These are phyloP conservation scores for Xestia rhomboidea DNA, from an alignment of 2,888 invertebrate species.

Conservation along the genomic window DNA sequence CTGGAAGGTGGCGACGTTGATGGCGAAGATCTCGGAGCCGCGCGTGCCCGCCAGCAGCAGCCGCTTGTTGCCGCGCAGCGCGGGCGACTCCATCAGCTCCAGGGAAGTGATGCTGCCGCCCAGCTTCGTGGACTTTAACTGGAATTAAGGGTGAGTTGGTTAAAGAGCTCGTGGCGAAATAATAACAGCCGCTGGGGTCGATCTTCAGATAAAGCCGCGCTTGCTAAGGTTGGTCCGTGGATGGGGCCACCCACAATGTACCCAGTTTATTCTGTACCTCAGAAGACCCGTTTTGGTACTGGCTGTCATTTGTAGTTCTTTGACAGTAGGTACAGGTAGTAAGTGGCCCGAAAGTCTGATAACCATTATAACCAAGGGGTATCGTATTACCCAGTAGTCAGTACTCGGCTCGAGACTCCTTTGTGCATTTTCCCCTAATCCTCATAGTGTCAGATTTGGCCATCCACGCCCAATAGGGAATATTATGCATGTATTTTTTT, in stretches of 20 bases:
- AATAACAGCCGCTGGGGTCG: not conserved
- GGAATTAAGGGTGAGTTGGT: constrained; percentile 76
- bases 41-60: constrained; percentile 94
- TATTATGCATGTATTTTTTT: no score
- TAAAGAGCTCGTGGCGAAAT: not conserved
- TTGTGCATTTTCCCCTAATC: no score
- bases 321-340: not conserved
- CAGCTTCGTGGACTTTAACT: constrained; percentile 91
- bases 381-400: no score
- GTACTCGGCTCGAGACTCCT: no score
- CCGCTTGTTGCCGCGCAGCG: constrained; percentile 81
- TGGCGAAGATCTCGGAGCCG: constrained; percentile 95
- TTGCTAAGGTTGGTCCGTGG: not conserved
- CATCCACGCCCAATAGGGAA: no score
- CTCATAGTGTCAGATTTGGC: no score
- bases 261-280: not conserved
- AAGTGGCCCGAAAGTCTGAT: not conserved
- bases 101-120: constrained; percentile 94
- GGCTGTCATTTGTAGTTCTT: not conserved
- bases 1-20: constrained; percentile 92
- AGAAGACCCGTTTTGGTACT: not conserved
- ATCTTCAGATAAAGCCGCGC: not conserved
- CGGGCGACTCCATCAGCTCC: constrained; percentile 87
- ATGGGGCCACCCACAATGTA: not conserved
- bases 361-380: no score